phyloP scores from a whole-genome alignment of 2,797 vertebrate species.

The Petrocephalus sullivani region DNA sequence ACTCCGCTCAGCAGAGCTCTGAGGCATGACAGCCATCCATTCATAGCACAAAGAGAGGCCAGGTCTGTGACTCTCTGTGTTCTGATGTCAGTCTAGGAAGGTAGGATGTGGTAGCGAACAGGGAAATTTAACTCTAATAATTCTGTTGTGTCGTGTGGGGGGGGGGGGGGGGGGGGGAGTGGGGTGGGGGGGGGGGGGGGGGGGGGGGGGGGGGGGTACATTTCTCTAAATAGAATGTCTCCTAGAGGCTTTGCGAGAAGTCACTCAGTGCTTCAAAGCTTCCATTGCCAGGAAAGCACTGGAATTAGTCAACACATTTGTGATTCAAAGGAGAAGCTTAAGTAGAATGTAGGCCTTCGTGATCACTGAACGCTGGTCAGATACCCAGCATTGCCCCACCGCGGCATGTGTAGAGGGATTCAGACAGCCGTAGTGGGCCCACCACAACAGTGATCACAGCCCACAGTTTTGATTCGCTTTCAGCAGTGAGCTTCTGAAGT shows the following conservation, averaged over 20 bases:
- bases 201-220: background rate
- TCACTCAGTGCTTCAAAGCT: background rate
- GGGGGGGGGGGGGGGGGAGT: background rate
- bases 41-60: background rate
- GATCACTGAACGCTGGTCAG: background rate
- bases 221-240: background rate
- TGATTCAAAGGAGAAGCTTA: background rate
- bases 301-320: background rate
- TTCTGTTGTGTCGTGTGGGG: background rate
- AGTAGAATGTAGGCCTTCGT: background rate
- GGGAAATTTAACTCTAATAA: background rate
- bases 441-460: background rate
- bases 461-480: background rate
- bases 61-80: background rate
- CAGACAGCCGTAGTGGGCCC: background rate
- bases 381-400: background rate
- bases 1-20: background rate
- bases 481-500: background rate
- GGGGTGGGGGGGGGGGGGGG: background rate
- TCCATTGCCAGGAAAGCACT: background rate
- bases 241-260: background rate
- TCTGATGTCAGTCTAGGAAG: background rate
- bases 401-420: background rate
- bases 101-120: background rate
- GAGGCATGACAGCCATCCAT: background rate